Evolutionary conservation across 2,797 vertebrate species (phyloP), one percentile per base, ranked within the genome.

Genomic region (Australoheros facetus): DNA sequence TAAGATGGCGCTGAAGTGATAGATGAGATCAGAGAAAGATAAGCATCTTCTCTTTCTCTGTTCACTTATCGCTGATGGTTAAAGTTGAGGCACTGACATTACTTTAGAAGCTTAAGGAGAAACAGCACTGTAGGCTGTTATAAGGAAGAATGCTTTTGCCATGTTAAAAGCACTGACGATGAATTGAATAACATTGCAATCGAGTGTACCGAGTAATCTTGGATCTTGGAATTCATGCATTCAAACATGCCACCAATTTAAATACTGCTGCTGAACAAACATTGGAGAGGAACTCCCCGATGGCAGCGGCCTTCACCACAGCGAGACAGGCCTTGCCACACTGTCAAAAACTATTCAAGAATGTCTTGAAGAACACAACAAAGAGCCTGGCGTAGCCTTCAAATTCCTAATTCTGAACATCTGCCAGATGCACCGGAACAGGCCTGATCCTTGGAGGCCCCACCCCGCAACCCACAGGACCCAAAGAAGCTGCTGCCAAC

Each of bases 401-500:
- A 69, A 30, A 69, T 51, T 13, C 45, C 64, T 19, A 30, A 69
- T 48, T 19, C 42, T 48, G 62, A 69, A 69, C 26, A 69, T 69
- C 45, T 51, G 64, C 45, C 64, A 69, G 64, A 69, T 51, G 64
- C 45, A 2, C 64, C 64, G 17, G 45, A 30, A 69, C 45, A 51
- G 26, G 64, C 62, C 62, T 6, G 16, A 28, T 30, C 42, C 62
- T 23, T 48, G 10, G 42, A 30, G 26, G 42, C 64, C 64, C 64
- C 64, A 69, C 54, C 64, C 64, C 45, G 13, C 45, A 51, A 69
- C 64, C 64, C 64, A 30, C 64, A 69, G 64, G 64, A 69, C 45
- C 45, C 64, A 69, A 48, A 69, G 64, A 69, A 69, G n/a, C 26
- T 51, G 45, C 64, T 51, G 64, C 45, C 64, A 69, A 69, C 64